Percentiles rank a stretch among this genome's conserved stretches.
phyloP scores from a whole-genome alignment of 2,113 vertebrate species.

The Parus major region DNA sequence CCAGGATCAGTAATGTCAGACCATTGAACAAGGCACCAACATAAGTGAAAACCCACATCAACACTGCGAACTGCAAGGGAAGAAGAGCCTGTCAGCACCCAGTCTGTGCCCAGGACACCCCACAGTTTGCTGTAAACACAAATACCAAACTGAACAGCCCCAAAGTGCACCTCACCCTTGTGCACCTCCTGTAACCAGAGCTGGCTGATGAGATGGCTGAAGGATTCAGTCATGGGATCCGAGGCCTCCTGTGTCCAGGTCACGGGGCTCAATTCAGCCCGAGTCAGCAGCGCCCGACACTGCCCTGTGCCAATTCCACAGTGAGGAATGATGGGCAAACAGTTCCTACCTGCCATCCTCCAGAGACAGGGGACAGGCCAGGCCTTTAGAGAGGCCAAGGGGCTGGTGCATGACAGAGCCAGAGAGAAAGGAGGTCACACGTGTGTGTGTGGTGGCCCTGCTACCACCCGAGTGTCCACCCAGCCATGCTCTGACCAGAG shows the following conservation, averaged over 20 bases:
- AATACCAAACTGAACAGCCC: not conserved
- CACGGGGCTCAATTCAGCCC: not conserved
- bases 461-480: fast-evolving
- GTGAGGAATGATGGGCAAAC: fast-evolving
- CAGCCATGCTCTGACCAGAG: not conserved
- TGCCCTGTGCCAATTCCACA: not conserved
- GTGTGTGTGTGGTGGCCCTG: not conserved
- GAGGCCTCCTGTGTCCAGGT: not conserved
- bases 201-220: not conserved
- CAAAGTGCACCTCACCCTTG: not conserved
- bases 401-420: not conserved
- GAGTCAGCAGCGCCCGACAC: not conserved
- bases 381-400: not conserved
- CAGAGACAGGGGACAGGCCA: not conserved
- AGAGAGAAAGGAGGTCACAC: not conserved
- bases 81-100: not conserved
- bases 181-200: not conserved
- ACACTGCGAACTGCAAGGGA: slow-evolving; percentile 85
- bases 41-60: slow-evolving; percentile 98
- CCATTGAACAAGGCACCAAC: slow-evolving; percentile 98
- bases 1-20: slow-evolving; percentile 92
- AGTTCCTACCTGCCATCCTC: not conserved
- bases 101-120: not conserved
- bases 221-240: not conserved
- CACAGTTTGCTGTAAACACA: not conserved